Evolutionary conservation across 1,140 invertebrate genomes (phyloP).

Genomic region (Tetramorium alpestre): DNA sequence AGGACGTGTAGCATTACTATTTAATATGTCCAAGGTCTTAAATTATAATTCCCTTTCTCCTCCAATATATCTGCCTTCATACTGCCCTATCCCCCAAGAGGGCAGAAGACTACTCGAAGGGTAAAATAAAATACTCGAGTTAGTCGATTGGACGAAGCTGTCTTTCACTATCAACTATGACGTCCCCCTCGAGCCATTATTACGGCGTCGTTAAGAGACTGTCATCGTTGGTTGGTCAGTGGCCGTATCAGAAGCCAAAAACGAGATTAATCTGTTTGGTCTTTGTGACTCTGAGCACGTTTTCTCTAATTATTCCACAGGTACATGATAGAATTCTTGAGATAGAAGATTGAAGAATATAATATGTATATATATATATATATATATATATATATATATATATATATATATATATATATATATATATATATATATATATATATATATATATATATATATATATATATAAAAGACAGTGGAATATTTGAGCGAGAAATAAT

Average conservation of each 20-base stretch:
- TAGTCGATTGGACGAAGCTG: neutral
- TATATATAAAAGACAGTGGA: no score
- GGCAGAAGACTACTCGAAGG: no score
- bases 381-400: no score
- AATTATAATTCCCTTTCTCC: neutral
- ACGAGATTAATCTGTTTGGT: neutral
- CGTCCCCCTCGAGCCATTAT: neutral
- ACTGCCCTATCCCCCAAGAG: neutral
- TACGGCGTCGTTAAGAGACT: slow-evolving; percentile 4
- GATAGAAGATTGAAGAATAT: no score
- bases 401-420: no score
- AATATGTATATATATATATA: no score
- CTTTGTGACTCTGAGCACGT: neutral
- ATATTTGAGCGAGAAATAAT: neutral
- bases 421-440: no score
- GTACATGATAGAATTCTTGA: neutral
- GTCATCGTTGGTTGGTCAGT: slow-evolving; percentile 17
- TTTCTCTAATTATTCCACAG: slow-evolving; percentile 7
- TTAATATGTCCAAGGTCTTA: neutral
- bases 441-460: no score
- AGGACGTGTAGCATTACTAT: no score
- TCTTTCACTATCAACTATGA: neutral
- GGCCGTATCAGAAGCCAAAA: neutral
- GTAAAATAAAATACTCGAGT: neutral
- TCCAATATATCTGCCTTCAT: no score